Conservation (phyloP, 2,797 vertebrate genomes). For the Poecilia picta region DNA sequence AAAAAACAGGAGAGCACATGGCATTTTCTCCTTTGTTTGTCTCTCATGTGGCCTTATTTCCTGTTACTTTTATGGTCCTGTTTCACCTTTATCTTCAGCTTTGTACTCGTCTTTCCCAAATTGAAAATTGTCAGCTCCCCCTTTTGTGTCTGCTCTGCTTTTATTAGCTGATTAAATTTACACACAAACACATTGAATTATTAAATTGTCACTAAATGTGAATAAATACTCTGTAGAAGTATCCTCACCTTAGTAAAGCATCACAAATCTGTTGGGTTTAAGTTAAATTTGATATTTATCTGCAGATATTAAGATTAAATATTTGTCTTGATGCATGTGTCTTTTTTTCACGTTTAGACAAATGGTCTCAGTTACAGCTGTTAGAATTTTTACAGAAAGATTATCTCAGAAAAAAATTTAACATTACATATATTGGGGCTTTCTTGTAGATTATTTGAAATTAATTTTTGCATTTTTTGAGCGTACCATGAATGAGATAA, state of each 20-base stretch:
- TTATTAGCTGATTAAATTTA: slow-evolving; percentile 49
- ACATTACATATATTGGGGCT: background rate
- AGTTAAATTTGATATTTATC: background rate
- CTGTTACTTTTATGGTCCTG: slow-evolving; percentile 35
- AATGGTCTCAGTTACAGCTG: no score
- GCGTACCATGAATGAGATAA: background rate
- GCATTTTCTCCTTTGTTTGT: slow-evolving; percentile 56
- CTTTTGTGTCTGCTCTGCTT: slow-evolving; percentile 67
- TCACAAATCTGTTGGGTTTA: slow-evolving; percentile 5
- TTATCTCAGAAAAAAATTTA: background rate
- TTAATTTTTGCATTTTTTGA: background rate
- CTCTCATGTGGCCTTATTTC: slow-evolving; percentile 46
- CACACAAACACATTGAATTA: slow-evolving; percentile 43
- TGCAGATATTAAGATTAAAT: background rate
- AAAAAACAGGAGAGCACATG: slow-evolving; percentile 50
- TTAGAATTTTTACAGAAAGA: background rate
- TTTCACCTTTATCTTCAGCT: slow-evolving; percentile 21
- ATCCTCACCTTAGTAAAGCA: slow-evolving; percentile 9
- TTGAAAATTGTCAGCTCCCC: slow-evolving; percentile 46
- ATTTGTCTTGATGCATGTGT: background rate
- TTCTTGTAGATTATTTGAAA: background rate
- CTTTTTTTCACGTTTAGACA: background rate
- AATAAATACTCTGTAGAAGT: background rate
- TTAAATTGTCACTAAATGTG: slow-evolving; percentile 12
- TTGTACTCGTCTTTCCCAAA: background rate